Conservation (phyloP, 2,113 vertebrate genomes). For the Piaya cayana region DNA sequence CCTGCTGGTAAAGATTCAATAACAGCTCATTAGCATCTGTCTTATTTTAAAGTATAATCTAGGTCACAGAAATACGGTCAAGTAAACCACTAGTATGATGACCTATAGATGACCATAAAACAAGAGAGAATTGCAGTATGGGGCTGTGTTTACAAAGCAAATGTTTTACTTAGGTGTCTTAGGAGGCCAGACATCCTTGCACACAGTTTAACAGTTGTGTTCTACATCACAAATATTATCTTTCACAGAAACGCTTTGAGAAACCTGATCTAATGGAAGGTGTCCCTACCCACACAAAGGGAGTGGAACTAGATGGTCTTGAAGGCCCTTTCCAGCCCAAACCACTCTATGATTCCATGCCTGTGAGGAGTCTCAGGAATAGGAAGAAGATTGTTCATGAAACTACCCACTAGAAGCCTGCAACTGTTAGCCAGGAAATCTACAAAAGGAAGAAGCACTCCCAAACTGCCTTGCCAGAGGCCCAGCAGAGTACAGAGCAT, state of each 20-base stretch:
- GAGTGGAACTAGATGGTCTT: too few species aligned
- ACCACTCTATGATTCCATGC: too few species aligned
- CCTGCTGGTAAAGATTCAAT: neutral
- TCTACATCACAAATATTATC: slow-evolving; percentile 30
- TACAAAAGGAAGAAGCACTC: too few species aligned
- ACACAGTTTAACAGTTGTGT: slow-evolving; percentile 34
- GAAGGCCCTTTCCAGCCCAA: too few species aligned
- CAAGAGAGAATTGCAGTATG: neutral
- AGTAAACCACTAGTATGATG: neutral
- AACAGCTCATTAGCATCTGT: slow-evolving; percentile 29
- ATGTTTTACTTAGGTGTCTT: slow-evolving; percentile 4
- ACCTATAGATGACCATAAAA: neutral
- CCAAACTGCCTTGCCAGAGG: too few species aligned
- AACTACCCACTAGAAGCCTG: too few species aligned
- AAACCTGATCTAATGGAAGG: too few species aligned
- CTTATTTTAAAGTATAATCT: slow-evolving; percentile 12
- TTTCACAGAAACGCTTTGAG: neutral
- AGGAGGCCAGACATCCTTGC: neutral
- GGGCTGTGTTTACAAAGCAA: neutral
- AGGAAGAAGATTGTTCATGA: too few species aligned
- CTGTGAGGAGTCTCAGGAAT: too few species aligned
- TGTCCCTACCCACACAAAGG: too few species aligned
- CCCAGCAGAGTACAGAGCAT: too few species aligned
- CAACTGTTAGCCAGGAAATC: too few species aligned
- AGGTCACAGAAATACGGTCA: neutral